Evolutionary conservation across 2,113 vertebrate species (phyloP), one percentile per base, ranked within the genome.

Genomic region (Saguinus midas): DNA sequence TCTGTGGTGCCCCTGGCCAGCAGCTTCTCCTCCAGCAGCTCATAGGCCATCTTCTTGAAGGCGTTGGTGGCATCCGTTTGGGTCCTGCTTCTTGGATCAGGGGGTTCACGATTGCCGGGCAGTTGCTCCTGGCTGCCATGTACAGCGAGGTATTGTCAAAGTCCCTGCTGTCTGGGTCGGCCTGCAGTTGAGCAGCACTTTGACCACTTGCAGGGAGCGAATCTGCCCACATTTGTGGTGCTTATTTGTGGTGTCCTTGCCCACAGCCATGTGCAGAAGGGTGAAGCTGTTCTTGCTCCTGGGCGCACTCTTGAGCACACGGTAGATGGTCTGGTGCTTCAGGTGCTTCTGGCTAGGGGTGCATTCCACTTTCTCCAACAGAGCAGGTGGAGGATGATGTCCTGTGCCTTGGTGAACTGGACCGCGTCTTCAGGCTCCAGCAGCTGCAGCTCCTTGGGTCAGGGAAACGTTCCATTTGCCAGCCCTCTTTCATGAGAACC

Each of bases 31-130:
- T 99, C 99, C 97, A 99, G 98, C 97, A 99, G 99, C 98, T 99
- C 99, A 2, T 99, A 99, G 66, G 99, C 99, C 0, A 99, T 99
- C 98, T 99, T 99, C 98, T 98, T 99, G 98, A 99, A 99, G 89
- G 99, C 99, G 6, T 99, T 99, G 73, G 99, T 99, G 78, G 99
- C 99, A 0, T 99, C 99, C 92, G 99, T 99, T 89, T 99, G 99
- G 43, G 99, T 99, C 43, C 99, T 99, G 0, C 68, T 70, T 98
- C 98, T 94, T 99, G 61, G 61, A 64, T 64, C 27, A 13, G 58
- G 25, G 25, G 98, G 0, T 98, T 98, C 99, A 99, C 99, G 97
- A 99, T 99, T 72, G 99, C 98, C 0, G 99, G 99, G 94, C 99
- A 99, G 82, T 99, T 98, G 95, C 99, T 99, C 84, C 97, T 98